Evolutionary conservation across 2,888 invertebrate species (phyloP).

Genomic region (Tipula lateralis): DNA sequence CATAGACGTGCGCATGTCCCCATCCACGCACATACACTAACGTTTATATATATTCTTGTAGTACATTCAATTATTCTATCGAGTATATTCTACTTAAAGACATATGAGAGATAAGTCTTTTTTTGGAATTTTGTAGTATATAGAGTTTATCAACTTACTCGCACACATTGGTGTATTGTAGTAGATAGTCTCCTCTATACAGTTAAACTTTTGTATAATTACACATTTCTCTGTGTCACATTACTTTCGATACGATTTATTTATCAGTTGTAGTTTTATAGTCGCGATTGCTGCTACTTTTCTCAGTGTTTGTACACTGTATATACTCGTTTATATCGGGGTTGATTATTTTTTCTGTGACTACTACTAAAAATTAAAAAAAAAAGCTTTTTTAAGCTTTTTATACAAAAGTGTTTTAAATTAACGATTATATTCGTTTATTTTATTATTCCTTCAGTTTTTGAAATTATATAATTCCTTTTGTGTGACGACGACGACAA

Average conservation of each 20-base stretch:
- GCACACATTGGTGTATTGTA: neutral
- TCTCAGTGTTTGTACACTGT: neutral
- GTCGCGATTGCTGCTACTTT: neutral
- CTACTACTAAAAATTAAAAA: neutral
- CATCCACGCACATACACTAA: neutral
- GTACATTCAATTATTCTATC: neutral
- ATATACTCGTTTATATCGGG: neutral
- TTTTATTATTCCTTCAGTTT: neutral
- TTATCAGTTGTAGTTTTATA: neutral
- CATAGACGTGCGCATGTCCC: neutral
- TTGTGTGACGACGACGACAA: neutral
- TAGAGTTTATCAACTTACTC: neutral
- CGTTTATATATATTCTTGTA: neutral
- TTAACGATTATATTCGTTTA: neutral
- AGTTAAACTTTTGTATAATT: neutral
- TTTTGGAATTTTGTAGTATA: neutral
- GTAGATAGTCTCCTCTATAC: neutral
- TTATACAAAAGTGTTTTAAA: neutral
- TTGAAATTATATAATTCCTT: neutral
- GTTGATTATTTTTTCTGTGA: neutral
- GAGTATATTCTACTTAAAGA: constrained; percentile 1
- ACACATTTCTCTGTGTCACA: neutral
- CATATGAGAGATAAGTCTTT: neutral
- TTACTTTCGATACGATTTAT: neutral
- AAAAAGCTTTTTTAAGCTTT: neutral